Conservation (phyloP, 2,888 invertebrate genomes). For the Panorpa germanica region DNA sequence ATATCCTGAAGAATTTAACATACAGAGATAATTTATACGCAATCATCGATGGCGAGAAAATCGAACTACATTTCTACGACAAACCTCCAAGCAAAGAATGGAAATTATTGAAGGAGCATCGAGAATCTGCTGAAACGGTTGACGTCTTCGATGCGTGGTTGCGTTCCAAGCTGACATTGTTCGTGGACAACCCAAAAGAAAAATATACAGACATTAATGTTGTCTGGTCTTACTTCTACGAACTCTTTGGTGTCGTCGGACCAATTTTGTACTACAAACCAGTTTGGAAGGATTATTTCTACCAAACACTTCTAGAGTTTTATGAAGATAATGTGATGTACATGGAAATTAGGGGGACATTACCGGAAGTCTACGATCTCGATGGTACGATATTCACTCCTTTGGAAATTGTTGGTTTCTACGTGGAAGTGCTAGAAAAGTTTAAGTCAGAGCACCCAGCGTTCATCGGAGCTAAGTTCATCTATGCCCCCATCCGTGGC, state of each 20-base stretch:
- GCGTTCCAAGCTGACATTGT: constrained; percentile 32
- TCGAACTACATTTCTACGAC: constrained; percentile 2
- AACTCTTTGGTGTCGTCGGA: constrained; percentile 31
- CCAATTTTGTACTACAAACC: constrained; percentile 40
- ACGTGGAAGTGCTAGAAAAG: constrained; percentile 31
- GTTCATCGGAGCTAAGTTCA: constrained; percentile 47
- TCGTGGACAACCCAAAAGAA: constrained; percentile 26
- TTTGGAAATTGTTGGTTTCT: constrained; percentile 35
- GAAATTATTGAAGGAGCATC: constrained; percentile 25
- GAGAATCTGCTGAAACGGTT: constrained; percentile 19
- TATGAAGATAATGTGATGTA: constrained; percentile 50
- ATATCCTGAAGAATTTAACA: constrained; percentile 36
- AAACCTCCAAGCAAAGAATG: constrained; percentile 20
- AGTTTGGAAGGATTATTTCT: constrained; percentile 44
- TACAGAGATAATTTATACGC: constrained; percentile 38
- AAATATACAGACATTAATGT: constrained; percentile 31
- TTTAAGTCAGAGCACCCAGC: constrained; percentile 39
- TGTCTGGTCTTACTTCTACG: constrained; percentile 37
- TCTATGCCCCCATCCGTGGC: constrained; percentile 41
- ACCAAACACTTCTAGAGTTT: constrained; percentile 38
- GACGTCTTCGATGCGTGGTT: constrained; percentile 30
- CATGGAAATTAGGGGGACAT: constrained; percentile 42
- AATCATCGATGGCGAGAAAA: constrained; percentile 20
- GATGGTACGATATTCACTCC: constrained; percentile 34
- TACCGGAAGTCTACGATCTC: constrained; percentile 44